Conservation (phyloP, 2,113 vertebrate species). For the Herpetotheres cachinnans region DNA sequence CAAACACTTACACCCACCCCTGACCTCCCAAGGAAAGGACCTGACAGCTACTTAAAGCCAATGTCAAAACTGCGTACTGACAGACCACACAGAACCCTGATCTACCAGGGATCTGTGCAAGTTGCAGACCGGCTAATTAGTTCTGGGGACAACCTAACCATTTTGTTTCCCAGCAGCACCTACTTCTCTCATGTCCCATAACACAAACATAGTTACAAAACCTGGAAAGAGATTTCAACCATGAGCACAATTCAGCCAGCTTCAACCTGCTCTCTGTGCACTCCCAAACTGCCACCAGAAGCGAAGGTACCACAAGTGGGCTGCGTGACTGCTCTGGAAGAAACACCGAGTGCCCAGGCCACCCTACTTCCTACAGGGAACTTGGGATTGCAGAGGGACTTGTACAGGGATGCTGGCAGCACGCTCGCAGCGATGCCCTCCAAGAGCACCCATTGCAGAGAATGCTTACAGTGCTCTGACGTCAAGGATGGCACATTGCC, state of each 20-base stretch:
- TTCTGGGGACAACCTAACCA: not conserved
- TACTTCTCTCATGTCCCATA: fast-evolving
- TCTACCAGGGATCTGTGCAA: not conserved
- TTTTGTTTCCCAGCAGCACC: fast-evolving
- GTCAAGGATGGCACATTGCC: fast-evolving
- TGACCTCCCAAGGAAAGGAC: not conserved
- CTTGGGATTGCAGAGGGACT: not conserved
- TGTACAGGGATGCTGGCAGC: not conserved
- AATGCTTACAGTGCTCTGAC: fast-evolving
- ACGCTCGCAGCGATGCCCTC: not conserved
- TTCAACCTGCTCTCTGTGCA: not conserved
- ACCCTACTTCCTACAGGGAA: not conserved
- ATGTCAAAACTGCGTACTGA: fast-evolving
- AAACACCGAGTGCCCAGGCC: fast-evolving
- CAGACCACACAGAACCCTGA: not conserved
- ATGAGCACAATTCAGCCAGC: not conserved
- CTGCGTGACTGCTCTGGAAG: not conserved
- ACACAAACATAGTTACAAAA: not conserved
- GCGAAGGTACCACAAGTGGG: not conserved
- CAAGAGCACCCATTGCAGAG: not conserved
- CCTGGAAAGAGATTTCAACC: fast-evolving
- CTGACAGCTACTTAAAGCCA: not conserved
- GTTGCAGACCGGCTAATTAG: not conserved
- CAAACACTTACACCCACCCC: not conserved
- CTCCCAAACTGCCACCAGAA: not conserved